Evolutionary conservation across 2,797 vertebrate genomes (phyloP), one percentile per base, ranked within the genome.

Genomic region (Adelosebastes latens): DNA sequence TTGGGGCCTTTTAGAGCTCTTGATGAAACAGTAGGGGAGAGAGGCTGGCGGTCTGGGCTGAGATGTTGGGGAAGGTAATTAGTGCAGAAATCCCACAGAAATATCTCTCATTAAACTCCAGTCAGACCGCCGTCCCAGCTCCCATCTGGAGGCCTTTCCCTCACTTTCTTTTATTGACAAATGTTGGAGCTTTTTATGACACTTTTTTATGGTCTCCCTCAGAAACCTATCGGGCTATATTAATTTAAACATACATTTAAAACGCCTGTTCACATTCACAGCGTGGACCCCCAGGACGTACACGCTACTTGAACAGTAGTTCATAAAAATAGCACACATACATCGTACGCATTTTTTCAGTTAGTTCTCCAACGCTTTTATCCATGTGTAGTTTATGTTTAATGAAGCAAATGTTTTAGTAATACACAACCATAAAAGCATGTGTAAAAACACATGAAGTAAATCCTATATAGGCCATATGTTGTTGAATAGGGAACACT

Each of bases 61-160:
- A 87, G 64, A 72, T 79, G 64, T 74, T 79, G 36, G 82, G 85
- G 63, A 89, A 61, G 88, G 88, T 92, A 92, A 93, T 92, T 91
- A 92, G 81, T 86, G 75, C 82, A 83, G 84, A 92, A 90, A 90
- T 90, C 78, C 88, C 88, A 87, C 89, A 87, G 84, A 91, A 95
- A 90, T 87, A 83, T 90, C 82, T 84, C 88, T 92, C 89, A 89
- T 94, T 92, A 93, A 93, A 92, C 68, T 65, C 58, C 42, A 83
- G 77, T 52, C 66, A 89, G 71, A 71, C 75, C 31, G 64, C 82
- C 69, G 20, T 89, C 58, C 66, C 52, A 70, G 75, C 72, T 62
- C 49, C 88, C 89, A 95, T 93, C 90, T 93, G 91, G 87, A 85
- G 78, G 42, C 81, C 75, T 72, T 83, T 68, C 59, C 70, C 71